phyloP scores from a whole-genome alignment of 2,113 vertebrate species.

The Garra rufa region DNA sequence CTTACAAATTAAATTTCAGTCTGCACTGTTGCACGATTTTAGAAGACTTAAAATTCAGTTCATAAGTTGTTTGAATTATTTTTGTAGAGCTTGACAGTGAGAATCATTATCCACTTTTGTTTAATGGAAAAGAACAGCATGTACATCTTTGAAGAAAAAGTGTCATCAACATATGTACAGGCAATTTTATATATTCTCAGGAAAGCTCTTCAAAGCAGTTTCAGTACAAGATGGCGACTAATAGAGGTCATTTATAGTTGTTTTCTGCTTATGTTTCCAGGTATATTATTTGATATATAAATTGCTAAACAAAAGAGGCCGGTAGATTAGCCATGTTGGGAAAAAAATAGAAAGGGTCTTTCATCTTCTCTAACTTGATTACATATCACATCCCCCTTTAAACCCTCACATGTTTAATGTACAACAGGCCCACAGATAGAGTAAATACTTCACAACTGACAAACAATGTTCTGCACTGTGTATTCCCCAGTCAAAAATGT shows the following conservation, averaged over 20 bases:
- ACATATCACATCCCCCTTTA: neutral
- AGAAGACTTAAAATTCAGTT: too few relatives aligned
- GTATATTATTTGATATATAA: neutral
- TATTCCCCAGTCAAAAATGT: neutral
- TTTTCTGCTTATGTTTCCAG: neutral
- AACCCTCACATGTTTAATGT: neutral
- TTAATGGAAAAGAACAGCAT: too few relatives aligned
- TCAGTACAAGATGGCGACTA: neutral
- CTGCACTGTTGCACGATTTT: too few relatives aligned
- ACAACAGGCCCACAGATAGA: neutral
- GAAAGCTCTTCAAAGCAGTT: too few relatives aligned
- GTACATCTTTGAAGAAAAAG: too few relatives aligned
- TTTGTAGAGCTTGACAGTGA: too few relatives aligned
- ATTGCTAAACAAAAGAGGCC: neutral
- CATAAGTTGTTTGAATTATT: too few relatives aligned
- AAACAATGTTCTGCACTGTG: constrained; percentile 20
- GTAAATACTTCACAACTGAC: constrained; percentile 3
- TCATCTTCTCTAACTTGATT: neutral
- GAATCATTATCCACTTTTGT: too few relatives aligned
- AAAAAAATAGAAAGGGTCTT: neutral
- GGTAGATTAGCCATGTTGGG: neutral
- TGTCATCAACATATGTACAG: too few relatives aligned
- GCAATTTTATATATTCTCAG: too few relatives aligned
- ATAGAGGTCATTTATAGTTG: neutral
- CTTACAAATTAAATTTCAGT: too few relatives aligned